Evolutionary conservation across 2,888 invertebrate genomes (phyloP).

Genomic region (Oeneis ivallda): DNA sequence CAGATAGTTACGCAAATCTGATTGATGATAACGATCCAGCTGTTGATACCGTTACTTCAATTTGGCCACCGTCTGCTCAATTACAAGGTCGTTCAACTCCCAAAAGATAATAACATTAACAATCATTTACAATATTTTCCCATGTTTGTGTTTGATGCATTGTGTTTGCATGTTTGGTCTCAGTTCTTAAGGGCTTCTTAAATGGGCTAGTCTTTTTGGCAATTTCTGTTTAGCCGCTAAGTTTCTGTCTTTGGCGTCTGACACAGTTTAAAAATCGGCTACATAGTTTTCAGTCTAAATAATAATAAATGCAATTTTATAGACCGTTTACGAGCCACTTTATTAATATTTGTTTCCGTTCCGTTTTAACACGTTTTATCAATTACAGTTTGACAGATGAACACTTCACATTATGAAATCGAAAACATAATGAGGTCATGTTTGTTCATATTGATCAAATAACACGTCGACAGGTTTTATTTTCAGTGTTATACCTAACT

Average conservation of each 20-base stretch:
- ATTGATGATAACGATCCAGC: constrained; percentile 76
- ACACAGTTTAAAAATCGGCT: neutral
- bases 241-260: neutral
- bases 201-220: neutral
- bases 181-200: constrained; percentile 3
- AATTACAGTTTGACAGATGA: constrained; percentile 41
- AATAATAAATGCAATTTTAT: constrained; percentile 2
- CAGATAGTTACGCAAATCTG: constrained; percentile 79
- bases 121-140: constrained; percentile 46
- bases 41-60: constrained; percentile 72
- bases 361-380: constrained; percentile 8
- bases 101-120: constrained; percentile 30
- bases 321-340: neutral
- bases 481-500: constrained; percentile 34
- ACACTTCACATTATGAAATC: constrained; percentile 57
- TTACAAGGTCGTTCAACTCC: constrained; percentile 65
- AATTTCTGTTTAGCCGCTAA: neutral
- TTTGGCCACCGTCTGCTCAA: constrained; percentile 73
- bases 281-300: neutral
- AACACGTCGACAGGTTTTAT: constrained; percentile 15
- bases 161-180: neutral
- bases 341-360: neutral
- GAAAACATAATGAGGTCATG: constrained; percentile 53
- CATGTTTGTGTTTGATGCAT: constrained; percentile 36
- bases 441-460: constrained; percentile 41